phyloP scores from a whole-genome alignment of 2,113 vertebrate genomes.

The Actenoides hombroni region DNA sequence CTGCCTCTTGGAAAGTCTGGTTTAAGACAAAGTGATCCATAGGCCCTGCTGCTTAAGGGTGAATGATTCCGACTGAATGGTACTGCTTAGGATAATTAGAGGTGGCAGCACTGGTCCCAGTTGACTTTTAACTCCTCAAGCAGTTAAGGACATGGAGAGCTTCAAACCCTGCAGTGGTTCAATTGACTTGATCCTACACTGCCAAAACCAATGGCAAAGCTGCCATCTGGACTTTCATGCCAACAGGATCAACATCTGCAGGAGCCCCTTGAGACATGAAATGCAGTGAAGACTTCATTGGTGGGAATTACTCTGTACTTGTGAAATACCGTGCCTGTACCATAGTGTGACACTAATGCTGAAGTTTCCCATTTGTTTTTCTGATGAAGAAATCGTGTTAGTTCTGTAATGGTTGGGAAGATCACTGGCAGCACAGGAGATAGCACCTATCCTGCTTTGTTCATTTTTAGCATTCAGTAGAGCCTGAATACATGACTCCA shows the following conservation, averaged over 20 bases:
- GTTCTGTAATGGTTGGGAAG: background rate
- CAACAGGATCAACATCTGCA: background rate
- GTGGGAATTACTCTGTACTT: background rate
- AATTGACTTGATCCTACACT: fast-evolving
- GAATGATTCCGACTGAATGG: background rate
- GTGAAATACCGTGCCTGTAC: background rate
- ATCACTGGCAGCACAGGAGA: background rate
- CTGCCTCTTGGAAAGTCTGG: background rate
- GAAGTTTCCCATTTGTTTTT: background rate
- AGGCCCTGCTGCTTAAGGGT: background rate
- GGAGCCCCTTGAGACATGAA: background rate
- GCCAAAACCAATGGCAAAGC: background rate
- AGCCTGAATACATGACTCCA: background rate
- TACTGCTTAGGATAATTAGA: background rate
- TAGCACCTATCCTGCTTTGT: background rate
- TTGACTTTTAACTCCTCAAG: background rate
- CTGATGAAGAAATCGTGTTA: background rate
- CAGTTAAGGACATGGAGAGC: background rate
- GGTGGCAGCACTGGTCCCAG: background rate
- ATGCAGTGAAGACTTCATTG: background rate
- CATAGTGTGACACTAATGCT: background rate
- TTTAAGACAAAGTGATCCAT: background rate
- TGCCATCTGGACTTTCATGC: background rate
- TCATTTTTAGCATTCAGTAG: background rate
- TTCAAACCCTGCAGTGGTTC: background rate